Conservation (phyloP, 2,113 vertebrate genomes). For the Leptocoma aspasia region DNA sequence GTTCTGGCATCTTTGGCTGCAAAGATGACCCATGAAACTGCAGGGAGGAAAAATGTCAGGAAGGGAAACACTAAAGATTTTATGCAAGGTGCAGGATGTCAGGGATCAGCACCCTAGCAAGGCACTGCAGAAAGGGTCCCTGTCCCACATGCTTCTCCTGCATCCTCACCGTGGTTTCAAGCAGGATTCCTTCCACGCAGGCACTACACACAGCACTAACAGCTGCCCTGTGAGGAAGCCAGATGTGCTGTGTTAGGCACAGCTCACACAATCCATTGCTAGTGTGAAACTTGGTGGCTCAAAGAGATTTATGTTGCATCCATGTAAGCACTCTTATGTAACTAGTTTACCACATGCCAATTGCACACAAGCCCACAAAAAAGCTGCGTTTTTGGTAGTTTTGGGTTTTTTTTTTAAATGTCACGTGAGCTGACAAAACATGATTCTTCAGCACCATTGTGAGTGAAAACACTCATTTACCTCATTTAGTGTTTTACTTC, state of each 20-base stretch:
- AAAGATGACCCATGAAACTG: background rate
- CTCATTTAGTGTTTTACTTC: conserved; percentile 4
- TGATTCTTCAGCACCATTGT: background rate
- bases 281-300: background rate
- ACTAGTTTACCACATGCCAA: background rate
- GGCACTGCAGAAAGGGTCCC: background rate
- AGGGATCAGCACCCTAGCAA: background rate
- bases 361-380: background rate
- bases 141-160: accelerated
- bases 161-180: background rate
- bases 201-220: background rate
- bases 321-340: accelerated
- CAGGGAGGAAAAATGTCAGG: background rate
- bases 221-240: background rate
- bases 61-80: background rate
- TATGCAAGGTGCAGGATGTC: background rate
- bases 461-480: conserved; percentile 15
- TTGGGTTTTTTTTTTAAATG: background rate
- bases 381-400: background rate
- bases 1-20: background rate
- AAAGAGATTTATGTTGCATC: background rate
- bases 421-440: background rate
- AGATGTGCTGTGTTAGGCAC: background rate
- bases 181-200: background rate
- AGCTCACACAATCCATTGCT: background rate